A percentile compares a stretch with the other conserved stretches of the same genome.
These are phyloP conservation scores for Alethe castanea DNA, from an alignment of 2,113 vertebrate species.

Conservation along the genomic window DNA sequence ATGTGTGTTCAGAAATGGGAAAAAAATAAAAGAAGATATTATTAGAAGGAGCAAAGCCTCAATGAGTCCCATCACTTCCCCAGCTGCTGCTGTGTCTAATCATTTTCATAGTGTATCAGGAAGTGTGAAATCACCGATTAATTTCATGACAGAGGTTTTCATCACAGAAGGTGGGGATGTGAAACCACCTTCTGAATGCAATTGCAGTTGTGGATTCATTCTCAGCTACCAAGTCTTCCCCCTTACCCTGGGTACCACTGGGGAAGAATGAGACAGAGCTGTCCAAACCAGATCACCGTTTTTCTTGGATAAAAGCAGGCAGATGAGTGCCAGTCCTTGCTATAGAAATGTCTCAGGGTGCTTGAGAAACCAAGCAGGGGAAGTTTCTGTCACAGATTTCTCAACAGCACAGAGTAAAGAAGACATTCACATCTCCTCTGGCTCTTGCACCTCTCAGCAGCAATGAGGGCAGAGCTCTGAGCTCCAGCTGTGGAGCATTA, in stretches of 20 bases:
- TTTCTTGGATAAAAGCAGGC: not conserved
- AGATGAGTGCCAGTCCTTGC: not conserved
- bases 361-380: not conserved
- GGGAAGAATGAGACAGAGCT: not conserved
- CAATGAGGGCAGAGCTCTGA: not conserved
- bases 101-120: slow-evolving; percentile 39
- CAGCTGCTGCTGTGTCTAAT: slow-evolving; percentile 46
- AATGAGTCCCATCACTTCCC: not conserved
- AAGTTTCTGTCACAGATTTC: not conserved
- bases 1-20: not conserved
- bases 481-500: not conserved
- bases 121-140: slow-evolving; percentile 45
- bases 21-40: not conserved
- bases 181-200: not conserved
- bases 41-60: slow-evolving; percentile 7
- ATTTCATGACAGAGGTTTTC: slow-evolving; percentile 47
- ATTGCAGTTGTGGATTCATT: not conserved
- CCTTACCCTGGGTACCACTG: not conserved
- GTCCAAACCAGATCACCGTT: not conserved
- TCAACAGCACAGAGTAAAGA: not conserved
- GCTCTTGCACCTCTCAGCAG: not conserved
- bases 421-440: not conserved
- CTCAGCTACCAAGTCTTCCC: not conserved
- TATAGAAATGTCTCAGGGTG: not conserved
- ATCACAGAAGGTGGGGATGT: slow-evolving; percentile 3